Evolutionary conservation across 2,797 vertebrate species (phyloP).

Genomic region (Trachops cirrhosus): DNA sequence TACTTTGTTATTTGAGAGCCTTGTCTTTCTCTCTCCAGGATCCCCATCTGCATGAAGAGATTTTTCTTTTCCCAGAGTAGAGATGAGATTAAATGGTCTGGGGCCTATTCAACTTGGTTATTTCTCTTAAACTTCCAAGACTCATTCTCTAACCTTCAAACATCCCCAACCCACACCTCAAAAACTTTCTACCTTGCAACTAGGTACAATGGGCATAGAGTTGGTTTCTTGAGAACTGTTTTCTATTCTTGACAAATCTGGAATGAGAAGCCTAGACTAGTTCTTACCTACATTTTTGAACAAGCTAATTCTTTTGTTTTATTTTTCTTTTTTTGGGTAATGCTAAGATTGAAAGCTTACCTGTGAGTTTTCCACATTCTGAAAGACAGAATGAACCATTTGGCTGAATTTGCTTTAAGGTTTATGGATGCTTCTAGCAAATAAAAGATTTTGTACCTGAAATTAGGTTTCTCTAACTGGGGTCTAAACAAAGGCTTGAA

Average conservation of each 20-base stretch:
- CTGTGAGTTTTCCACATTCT: background rate
- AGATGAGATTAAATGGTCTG: background rate
- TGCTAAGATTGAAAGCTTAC: background rate
- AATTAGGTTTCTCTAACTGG: background rate
- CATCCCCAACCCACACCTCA: accelerated
- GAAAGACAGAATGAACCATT: background rate
- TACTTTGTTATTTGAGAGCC: background rate
- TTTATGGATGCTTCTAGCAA: background rate
- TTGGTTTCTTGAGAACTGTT: background rate
- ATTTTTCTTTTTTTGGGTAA: background rate
- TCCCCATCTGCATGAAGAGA: background rate
- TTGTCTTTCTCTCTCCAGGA: background rate
- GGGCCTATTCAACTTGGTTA: background rate
- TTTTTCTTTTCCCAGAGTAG: background rate
- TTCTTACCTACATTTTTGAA: background rate
- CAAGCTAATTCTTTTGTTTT: background rate
- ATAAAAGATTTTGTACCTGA: background rate
- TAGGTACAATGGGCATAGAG: background rate
- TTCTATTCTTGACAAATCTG: background rate
- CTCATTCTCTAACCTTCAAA: background rate
- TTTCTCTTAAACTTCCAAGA: background rate
- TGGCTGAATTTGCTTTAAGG: background rate
- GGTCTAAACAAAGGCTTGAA: background rate
- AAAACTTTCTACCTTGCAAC: background rate
- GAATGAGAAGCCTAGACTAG: background rate